These are phyloP conservation scores for Eleginops maclovinus DNA, from an alignment of 2,113 vertebrate genomes.

Conservation along the genomic window DNA sequence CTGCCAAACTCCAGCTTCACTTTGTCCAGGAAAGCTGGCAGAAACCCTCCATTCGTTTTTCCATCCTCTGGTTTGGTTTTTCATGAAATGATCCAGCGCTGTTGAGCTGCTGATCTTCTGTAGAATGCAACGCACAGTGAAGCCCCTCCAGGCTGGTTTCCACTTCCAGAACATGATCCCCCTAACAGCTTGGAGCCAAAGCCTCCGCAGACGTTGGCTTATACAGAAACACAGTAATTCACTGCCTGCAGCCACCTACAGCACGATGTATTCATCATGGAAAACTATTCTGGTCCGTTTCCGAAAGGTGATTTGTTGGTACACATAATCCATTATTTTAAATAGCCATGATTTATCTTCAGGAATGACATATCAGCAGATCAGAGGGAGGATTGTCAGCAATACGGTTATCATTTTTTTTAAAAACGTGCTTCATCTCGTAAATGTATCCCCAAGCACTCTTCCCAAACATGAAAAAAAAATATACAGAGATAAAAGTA, in stretches of 20 bases:
- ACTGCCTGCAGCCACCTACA: conserved; percentile 49
- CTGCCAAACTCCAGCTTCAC: conserved; percentile 60
- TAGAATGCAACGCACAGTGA: conserved; percentile 44
- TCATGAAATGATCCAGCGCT: conserved; percentile 57
- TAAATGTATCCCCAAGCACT: not conserved
- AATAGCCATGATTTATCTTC: conserved; percentile 29
- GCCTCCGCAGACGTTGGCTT: conserved; percentile 61
- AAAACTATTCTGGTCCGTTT: conserved; percentile 41
- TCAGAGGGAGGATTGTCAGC: conserved; percentile 28
- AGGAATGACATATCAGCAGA: conserved; percentile 21
- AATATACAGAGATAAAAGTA: conserved; percentile 35
- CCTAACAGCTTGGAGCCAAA: conserved; percentile 58
- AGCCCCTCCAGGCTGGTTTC: conserved; percentile 51
- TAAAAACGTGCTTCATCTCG: conserved; percentile 16
- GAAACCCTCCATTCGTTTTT: conserved; percentile 60
- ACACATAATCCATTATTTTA: conserved; percentile 20
- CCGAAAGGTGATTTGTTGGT: conserved; percentile 31
- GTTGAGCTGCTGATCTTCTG: conserved; percentile 45
- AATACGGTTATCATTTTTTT: conserved; percentile 13
- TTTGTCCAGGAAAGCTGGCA: conserved; percentile 68
- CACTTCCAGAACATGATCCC: conserved; percentile 67
- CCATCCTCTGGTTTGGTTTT: conserved; percentile 70
- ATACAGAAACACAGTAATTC: conserved; percentile 37
- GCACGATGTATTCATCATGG: conserved; percentile 32
- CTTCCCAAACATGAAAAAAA: conserved; percentile 29